phyloP scores from a whole-genome alignment of 2,888 invertebrate species.

The Steromphala cineraria region DNA sequence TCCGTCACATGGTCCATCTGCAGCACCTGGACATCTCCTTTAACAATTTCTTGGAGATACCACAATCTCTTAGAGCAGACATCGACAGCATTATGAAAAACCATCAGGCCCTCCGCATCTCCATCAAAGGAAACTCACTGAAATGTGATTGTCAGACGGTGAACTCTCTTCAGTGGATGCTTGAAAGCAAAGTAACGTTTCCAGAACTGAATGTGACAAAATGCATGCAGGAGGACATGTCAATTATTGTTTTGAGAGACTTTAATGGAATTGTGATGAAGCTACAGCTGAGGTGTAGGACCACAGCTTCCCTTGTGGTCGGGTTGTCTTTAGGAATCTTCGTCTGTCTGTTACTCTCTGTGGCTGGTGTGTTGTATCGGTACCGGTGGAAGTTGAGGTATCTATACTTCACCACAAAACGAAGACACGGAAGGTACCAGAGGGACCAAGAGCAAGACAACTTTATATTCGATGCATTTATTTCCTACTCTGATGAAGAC shows the following conservation, averaged over 20 bases:
- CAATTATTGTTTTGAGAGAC: not conserved
- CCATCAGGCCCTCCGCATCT: not conserved
- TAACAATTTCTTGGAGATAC: slow-evolving; percentile 22
- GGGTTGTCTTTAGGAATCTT: not conserved
- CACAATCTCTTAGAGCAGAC: not conserved
- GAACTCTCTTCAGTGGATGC: not conserved
- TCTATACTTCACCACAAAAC: slow-evolving; percentile 2
- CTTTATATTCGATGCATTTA: not conserved
- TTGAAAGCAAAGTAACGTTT: not conserved
- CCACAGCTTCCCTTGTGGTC: slow-evolving; percentile 21
- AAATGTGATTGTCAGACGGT: not conserved
- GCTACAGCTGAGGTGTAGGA: slow-evolving; percentile 26
- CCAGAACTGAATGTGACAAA: not conserved
- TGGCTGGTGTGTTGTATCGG: slow-evolving; percentile 14
- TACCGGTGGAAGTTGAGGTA: slow-evolving; percentile 21
- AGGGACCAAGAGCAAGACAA: not conserved
- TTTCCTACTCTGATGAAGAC: slow-evolving; percentile 38
- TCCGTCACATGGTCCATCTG: slow-evolving; percentile 18
- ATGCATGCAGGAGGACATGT: not conserved
- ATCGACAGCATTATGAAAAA: not conserved
- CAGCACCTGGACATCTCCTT: slow-evolving; percentile 23
- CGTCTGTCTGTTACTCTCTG: slow-evolving; percentile 10
- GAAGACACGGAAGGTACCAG: not conserved
- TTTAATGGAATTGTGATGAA: not conserved
- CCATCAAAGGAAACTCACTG: not conserved